phyloP scores from a whole-genome alignment of 2,888 invertebrate genomes.

The Diplazon laetatorius region DNA sequence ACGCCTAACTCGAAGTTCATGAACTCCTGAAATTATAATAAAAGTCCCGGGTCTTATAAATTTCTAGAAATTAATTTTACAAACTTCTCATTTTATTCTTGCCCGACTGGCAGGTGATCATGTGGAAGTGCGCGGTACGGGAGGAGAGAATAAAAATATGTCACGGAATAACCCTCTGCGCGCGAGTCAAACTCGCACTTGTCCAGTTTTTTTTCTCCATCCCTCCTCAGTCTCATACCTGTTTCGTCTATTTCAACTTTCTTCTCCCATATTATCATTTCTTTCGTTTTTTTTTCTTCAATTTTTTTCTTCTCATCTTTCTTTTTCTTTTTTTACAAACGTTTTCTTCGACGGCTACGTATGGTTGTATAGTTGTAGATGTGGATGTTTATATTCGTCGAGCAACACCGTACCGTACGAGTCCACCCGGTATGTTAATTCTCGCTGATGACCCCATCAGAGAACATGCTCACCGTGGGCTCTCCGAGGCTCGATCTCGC shows the following conservation, averaged over 20 bases:
- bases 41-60: no score
- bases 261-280: background rate
- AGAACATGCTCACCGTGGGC: constrained; percentile 75
- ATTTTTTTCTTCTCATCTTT: background rate
- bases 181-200: constrained; percentile 26
- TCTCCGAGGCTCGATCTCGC: constrained; percentile 33
- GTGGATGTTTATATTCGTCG: constrained; percentile 25
- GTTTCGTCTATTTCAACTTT: constrained; percentile 26
- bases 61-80: no score
- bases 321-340: background rate
- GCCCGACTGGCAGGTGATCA: no score
- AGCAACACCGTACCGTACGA: constrained; percentile 51
- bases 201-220: background rate
- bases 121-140: no score
- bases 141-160: no score
- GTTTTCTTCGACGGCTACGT: constrained; percentile 8
- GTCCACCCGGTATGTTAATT: constrained; percentile 81
- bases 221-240: constrained; percentile 18
- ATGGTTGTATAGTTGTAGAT: background rate
- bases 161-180: no score
- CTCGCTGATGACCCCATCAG: constrained; percentile 82
- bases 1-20: no score
- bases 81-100: no score
- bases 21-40: no score
- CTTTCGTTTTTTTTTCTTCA: constrained; percentile 1